Conservation (phyloP, 1,140 invertebrate species). For the Pinna nobilis region DNA sequence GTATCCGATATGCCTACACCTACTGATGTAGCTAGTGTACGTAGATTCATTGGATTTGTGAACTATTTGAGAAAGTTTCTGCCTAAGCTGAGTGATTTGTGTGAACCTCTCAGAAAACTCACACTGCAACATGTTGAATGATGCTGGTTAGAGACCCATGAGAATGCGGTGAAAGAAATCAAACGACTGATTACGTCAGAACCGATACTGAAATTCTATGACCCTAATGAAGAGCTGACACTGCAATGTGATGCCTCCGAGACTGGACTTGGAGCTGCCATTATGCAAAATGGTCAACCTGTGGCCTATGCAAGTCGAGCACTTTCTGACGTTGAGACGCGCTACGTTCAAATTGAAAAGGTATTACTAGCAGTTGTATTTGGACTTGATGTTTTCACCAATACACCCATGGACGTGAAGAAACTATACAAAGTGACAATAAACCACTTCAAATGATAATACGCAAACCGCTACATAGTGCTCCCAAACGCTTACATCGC, state of each 20-base stretch:
- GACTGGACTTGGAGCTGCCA: conserved; percentile 28
- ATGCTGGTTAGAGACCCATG: conserved; percentile 39
- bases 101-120: conserved; percentile 49
- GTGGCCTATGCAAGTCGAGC: conserved; percentile 49
- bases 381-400: conserved; percentile 67
- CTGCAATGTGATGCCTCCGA: conserved; percentile 48
- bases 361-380: conserved; percentile 67
- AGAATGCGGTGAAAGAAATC: conserved; percentile 27
- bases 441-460: conserved; percentile 51
- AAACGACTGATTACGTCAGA: conserved; percentile 24
- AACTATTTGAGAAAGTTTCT: conserved; percentile 54
- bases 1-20: conserved; percentile 72
- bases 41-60: conserved; percentile 45
- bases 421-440: conserved; percentile 39
- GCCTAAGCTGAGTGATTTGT: conserved; percentile 38
- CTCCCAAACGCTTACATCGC: conserved; percentile 50
- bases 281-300: conserved; percentile 37
- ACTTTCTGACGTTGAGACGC: conserved; percentile 40
- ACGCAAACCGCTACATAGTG: conserved; percentile 46
- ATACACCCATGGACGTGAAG: conserved; percentile 35
- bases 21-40: conserved; percentile 49
- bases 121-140: conserved; percentile 34
- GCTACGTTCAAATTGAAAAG: conserved; percentile 57
- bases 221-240: conserved; percentile 20
- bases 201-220: conserved; percentile 41